phyloP scores from a whole-genome alignment of 35 echinoderm and acorn worm species.

The Apostichopus parvimensis region DNA sequence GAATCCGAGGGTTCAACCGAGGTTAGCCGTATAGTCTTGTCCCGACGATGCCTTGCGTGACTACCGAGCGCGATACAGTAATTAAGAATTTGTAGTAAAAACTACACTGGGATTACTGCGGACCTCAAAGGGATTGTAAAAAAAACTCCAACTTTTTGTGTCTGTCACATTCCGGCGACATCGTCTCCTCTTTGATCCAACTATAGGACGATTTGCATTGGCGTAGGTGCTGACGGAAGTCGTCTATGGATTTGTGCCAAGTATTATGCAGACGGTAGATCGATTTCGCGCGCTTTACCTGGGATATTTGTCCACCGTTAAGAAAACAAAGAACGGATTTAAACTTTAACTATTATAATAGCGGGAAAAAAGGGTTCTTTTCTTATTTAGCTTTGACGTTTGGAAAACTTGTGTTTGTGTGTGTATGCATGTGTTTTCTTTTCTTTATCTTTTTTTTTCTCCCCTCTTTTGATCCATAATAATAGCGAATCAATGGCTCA shows the following conservation, averaged over 20 bases:
- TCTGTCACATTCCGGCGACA: conserved; percentile 29
- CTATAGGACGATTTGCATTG: not conserved
- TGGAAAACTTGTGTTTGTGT: not conserved
- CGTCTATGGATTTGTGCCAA: conserved; percentile 10
- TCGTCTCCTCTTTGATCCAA: not conserved
- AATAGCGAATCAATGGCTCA: too few species aligned
- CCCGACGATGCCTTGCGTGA: conserved; percentile 39
- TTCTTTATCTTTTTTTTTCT: not conserved
- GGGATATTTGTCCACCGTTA: not conserved
- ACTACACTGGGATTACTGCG: conserved; percentile 40
- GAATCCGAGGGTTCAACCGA: not conserved
- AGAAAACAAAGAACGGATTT: not conserved
- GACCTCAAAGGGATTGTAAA: conserved; percentile 37
- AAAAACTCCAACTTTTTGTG: not conserved
- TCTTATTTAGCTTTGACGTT: not conserved
- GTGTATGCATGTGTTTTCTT: not conserved
- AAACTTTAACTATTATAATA: not conserved
- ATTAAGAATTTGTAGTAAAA: conserved; percentile 52
- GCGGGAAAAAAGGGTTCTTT: not conserved
- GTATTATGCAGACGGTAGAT: not conserved
- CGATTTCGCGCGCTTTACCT: not conserved
- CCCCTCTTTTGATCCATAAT: too few species aligned
- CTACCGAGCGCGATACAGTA: conserved; percentile 1
- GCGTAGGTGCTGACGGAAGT: conserved; percentile 35
- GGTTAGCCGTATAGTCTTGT: not conserved